Base-by-base conservation (phyloP, 1,140 invertebrate species). In the Idris sp. region DNA sequence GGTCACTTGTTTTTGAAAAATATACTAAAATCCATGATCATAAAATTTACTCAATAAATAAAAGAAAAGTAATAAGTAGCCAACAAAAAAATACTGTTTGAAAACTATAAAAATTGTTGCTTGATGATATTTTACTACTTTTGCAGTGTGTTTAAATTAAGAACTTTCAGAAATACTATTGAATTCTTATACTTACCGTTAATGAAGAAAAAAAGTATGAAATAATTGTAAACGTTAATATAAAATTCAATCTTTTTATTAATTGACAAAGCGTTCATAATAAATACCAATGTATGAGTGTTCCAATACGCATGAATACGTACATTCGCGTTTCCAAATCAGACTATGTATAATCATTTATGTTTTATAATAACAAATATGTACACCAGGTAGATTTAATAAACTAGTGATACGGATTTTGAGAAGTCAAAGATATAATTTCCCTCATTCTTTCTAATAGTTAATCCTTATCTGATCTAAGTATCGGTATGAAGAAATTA, bases 231-330 rank as follows among this genome's bases (percentile, higher is more conserved):
- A 56, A 59, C 69, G 31, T 7, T 51, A 19, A 22, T 9, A 7
- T 82, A 82, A 86, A 86, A 85, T 87, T 84, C 79, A 84, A 86
- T 87, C 78, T 72, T 86, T 86, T 84, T 85, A 86, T 86, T 87
- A 87, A 87, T 87, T 87, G 85, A 87, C 85, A 86, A 87, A 87
- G 86, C 85, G 81, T 86, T 86, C 79, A 86, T 87, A 86, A 85
- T 87, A 81, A 84, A 85, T 86, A 84, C 78, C 76, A 69, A 83
- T 80, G 75, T 84, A 74, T 74, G 74, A 64, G 67, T 77, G 49
- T 77, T 62, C 65, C 56, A 77, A 68, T 72, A 40, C 40, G 72
- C 77, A 64, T 64, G 74, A 62, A 68, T 64, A 64, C 74, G 62
- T 65, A 49, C 22, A 54, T 67, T 73, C 77, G 62, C 30, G 46